Conservation (phyloP, 1,140 invertebrate genomes). For the Leptestheria dahalacensis region DNA sequence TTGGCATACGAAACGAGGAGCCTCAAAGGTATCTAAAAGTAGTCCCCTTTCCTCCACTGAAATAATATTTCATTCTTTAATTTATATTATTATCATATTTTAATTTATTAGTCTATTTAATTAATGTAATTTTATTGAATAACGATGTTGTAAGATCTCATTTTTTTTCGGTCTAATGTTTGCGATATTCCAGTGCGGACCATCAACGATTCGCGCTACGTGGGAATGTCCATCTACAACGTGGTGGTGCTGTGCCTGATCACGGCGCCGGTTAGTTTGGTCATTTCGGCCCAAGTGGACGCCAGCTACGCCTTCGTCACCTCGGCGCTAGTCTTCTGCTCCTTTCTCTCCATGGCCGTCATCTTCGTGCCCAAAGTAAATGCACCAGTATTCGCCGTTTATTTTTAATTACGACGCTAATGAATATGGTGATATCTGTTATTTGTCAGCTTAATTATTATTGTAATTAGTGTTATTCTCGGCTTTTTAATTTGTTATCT, state of each 20-base stretch:
- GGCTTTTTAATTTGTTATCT: too few species aligned
- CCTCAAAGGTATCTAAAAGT: conserved; percentile 47
- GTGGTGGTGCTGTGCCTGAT: conserved; percentile 94
- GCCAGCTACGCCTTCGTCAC: conserved; percentile 93
- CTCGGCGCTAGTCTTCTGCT: conserved; percentile 87
- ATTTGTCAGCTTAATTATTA: too few species aligned
- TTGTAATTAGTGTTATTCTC: too few species aligned
- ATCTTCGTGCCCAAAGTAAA: conserved; percentile 89
- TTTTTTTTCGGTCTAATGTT: too few species aligned
- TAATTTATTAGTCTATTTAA: neutral
- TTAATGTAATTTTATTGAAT: neutral
- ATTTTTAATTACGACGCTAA: neutral
- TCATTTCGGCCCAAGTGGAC: conserved; percentile 91
- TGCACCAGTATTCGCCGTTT: neutral
- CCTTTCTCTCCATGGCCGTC: conserved; percentile 90
- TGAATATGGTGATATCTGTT: too few species aligned
- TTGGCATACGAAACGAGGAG: conserved; percentile 94
- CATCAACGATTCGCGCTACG: conserved; percentile 90
- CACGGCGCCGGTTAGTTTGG: conserved; percentile 89
- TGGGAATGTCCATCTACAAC: conserved; percentile 99
- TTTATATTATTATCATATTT: too few species aligned
- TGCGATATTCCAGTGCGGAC: conserved; percentile 50
- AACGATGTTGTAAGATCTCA: too few species aligned
- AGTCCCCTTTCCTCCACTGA: neutral
- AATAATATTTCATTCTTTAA: neutral